A percentile compares a stretch with the other conserved stretches of the same genome.
These are phyloP conservation scores for Lacerta bilineata DNA, from an alignment of 2,797 vertebrate species.

Conservation along the genomic window DNA sequence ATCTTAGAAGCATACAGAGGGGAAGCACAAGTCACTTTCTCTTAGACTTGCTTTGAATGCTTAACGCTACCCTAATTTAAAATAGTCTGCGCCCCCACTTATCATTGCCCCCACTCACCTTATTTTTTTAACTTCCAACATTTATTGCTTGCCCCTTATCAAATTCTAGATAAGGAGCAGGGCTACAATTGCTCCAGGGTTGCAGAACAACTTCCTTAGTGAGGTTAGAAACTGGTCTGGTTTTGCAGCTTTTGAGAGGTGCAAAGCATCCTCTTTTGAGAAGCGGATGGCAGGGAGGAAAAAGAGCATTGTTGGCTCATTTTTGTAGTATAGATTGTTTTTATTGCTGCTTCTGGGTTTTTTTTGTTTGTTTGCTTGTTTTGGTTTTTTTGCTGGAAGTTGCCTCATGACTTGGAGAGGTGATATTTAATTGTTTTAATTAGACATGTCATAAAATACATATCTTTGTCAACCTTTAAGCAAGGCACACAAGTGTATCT, in stretches of 20 bases:
- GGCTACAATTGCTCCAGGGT: constrained; percentile 46
- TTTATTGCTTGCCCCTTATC: constrained; percentile 53
- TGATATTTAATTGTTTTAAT: not conserved
- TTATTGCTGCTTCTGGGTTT: not conserved
- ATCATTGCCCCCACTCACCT: constrained; percentile 46
- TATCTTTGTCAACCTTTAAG: not conserved
- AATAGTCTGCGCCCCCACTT: constrained; percentile 38
- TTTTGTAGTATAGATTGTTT: not conserved
- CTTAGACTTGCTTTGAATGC: not conserved
- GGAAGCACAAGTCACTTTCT: not conserved
- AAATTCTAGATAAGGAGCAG: constrained; percentile 37
- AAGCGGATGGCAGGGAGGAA: too few relatives aligned
- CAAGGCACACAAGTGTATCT: not conserved
- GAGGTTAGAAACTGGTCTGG: not conserved
- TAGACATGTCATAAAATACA: too few relatives aligned
- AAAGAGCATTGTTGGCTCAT: not conserved
- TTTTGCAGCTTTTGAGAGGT: not conserved
- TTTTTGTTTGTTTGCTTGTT: too few relatives aligned
- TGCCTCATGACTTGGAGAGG: not conserved
- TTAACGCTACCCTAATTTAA: not conserved
- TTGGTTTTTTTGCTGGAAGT: not conserved
- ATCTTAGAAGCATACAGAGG: not conserved
- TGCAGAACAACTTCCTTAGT: not conserved
- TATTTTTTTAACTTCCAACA: constrained; percentile 41
- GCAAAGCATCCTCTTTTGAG: not conserved